Conservation (phyloP, 2,113 vertebrate species). For the Miniopterus natalensis region DNA sequence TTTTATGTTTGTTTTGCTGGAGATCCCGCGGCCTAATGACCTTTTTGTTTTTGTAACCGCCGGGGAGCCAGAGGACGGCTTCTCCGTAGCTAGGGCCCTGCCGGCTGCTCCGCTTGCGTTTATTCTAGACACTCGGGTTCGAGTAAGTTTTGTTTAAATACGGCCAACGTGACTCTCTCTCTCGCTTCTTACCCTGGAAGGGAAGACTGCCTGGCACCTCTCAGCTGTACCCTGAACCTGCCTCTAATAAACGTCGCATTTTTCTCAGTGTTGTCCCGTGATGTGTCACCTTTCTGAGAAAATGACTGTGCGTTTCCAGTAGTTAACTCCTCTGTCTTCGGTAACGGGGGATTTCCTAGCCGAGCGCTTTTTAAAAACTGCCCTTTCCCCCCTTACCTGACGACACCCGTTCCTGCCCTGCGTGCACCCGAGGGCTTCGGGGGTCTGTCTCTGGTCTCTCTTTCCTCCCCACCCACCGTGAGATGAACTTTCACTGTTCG, state of each 20-base stretch:
- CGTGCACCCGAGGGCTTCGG: background rate
- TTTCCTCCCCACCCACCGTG: background rate
- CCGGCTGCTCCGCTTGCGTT: slow-evolving; percentile 77
- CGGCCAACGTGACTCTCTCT: slow-evolving; percentile 64
- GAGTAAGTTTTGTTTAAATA: slow-evolving; percentile 81
- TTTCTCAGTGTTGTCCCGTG: slow-evolving; percentile 85
- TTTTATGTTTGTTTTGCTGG: slow-evolving; percentile 81
- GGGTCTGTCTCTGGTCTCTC: background rate
- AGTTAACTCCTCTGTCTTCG: slow-evolving; percentile 34
- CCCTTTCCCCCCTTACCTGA: background rate
- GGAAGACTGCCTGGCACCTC: slow-evolving; percentile 76
- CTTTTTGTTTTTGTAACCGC: slow-evolving; percentile 78
- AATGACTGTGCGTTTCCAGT: background rate
- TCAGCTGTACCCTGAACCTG: slow-evolving; percentile 78
- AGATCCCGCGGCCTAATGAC: slow-evolving; percentile 77
- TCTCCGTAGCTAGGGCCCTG: slow-evolving; percentile 70
- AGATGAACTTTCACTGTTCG: slow-evolving; percentile 68
- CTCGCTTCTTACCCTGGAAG: slow-evolving; percentile 73
- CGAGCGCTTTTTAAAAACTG: slow-evolving; percentile 55
- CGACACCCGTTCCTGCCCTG: background rate
- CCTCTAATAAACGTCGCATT: slow-evolving; percentile 88
- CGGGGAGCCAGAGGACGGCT: slow-evolving; percentile 62
- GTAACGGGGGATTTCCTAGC: slow-evolving; percentile 67
- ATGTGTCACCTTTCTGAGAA: slow-evolving; percentile 65
- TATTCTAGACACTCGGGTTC: slow-evolving; percentile 73